phyloP scores from a whole-genome alignment of 2,888 invertebrate species.

The Tinea trinotella region DNA sequence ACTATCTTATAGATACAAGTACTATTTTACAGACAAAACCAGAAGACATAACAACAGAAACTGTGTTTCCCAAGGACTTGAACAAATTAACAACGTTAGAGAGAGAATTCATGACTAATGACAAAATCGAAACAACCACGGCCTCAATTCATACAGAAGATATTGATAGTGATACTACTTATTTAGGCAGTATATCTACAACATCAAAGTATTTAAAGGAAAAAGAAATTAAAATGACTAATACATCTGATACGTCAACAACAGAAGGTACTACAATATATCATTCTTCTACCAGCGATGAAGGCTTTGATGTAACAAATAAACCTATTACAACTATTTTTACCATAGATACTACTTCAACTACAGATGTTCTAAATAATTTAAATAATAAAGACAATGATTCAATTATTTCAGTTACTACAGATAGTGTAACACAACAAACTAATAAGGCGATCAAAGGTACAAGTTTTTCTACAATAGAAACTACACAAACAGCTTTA shows the following conservation, averaged over 20 bases:
- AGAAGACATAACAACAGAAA: background rate
- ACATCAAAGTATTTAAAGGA: no score
- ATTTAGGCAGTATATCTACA: background rate
- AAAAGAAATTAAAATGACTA: no score
- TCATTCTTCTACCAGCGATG: no score
- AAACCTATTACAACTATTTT: no score
- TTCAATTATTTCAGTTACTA: background rate
- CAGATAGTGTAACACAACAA: background rate
- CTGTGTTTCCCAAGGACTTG: background rate
- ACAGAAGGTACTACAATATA: no score
- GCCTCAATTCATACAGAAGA: background rate
- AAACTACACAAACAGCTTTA: background rate
- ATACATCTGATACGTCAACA: no score
- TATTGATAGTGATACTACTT: background rate
- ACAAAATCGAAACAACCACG: background rate
- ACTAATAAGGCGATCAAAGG: background rate
- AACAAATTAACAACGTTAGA: background rate
- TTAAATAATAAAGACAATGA: no score
- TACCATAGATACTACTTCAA: no score
- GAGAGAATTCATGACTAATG: background rate
- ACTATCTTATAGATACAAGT: background rate
- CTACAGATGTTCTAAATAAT: no score
- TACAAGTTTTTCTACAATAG: background rate
- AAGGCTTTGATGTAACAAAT: no score
- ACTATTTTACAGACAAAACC: background rate